These are phyloP conservation scores for Orthosia gracilis DNA, from an alignment of 2,888 invertebrate species.

Conservation along the genomic window DNA sequence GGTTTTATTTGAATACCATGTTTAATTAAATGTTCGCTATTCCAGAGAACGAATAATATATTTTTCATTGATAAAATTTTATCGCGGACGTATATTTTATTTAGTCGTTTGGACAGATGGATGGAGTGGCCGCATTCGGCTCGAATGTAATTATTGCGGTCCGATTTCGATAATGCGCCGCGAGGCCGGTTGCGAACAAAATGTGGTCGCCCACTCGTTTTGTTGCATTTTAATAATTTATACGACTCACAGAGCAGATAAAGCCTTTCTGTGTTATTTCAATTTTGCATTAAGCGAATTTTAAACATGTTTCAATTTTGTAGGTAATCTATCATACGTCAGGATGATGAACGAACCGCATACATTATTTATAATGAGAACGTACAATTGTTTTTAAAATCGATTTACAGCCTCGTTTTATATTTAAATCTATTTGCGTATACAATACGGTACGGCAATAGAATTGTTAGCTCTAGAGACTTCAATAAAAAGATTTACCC, in stretches of 20 bases:
- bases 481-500: constrained; percentile 85
- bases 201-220: constrained; percentile 86
- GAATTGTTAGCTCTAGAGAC: constrained; percentile 67
- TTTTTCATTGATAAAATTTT: constrained; percentile 83
- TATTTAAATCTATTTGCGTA: constrained; percentile 48
- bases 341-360: constrained; percentile 66
- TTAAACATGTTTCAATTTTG: constrained; percentile 68
- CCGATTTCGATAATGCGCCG: constrained; percentile 89
- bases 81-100: constrained; percentile 82
- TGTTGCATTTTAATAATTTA: constrained; percentile 89
- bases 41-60: constrained; percentile 78
- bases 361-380: constrained; percentile 57
- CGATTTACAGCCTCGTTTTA: constrained; percentile 37
- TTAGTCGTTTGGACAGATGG: constrained; percentile 85
- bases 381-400: constrained; percentile 48
- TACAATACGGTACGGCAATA: constrained; percentile 58
- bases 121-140: constrained; percentile 85
- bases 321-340: constrained; percentile 70
- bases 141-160: constrained; percentile 90
- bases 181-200: constrained; percentile 84
- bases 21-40: constrained; percentile 78
- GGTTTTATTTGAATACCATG: constrained; percentile 73
- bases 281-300: constrained; percentile 71
- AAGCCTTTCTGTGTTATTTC: constrained; percentile 84
- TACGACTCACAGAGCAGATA: constrained; percentile 82